Conservation (phyloP, 1,140 invertebrate genomes). For the Patella vulgata region DNA sequence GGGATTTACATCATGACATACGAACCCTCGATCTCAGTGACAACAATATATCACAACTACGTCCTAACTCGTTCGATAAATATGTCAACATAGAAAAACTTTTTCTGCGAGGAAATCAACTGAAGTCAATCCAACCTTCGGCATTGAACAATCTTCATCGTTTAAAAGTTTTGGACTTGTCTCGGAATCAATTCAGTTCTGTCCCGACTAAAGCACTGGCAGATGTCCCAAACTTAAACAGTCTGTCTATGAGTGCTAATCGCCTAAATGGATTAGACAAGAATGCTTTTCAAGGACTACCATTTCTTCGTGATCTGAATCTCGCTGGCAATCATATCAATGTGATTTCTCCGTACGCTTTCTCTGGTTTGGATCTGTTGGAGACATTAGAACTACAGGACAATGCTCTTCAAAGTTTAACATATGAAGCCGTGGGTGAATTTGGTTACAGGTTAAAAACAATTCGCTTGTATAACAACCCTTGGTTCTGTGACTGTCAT, state of each 20-base stretch:
- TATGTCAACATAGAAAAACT: conserved; percentile 48
- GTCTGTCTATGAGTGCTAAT: conserved; percentile 49
- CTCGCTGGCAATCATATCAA: conserved; percentile 53
- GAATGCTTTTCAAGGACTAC: conserved; percentile 41
- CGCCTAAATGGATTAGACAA: conserved; percentile 38
- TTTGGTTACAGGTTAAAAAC: conserved; percentile 20
- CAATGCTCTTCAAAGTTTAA: conserved; percentile 44
- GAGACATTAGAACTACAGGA: conserved; percentile 49
- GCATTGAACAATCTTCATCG: conserved; percentile 44
- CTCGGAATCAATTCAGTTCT: conserved; percentile 45
- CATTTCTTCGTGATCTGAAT: conserved; percentile 40
- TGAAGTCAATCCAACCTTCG: conserved; percentile 39
- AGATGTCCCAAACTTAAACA: conserved; percentile 32
- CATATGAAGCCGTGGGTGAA: conserved; percentile 32
- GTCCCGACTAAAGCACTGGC: conserved; percentile 44
- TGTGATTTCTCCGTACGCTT: conserved; percentile 36
- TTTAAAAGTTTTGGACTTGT: conserved; percentile 50
- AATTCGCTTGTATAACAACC: conserved; percentile 53
- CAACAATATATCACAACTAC: conserved; percentile 43
- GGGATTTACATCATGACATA: conserved; percentile 46
- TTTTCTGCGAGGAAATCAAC: conserved; percentile 49
- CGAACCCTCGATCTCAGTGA: conserved; percentile 45
- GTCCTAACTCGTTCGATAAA: conserved; percentile 39
- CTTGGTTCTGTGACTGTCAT: conserved; percentile 59
- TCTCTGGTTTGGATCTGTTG: conserved; percentile 40